Evolutionary conservation across 2,888 invertebrate genomes (phyloP), one percentile per base, ranked within the genome.

Genomic region (Meghimatium bilineatum): DNA sequence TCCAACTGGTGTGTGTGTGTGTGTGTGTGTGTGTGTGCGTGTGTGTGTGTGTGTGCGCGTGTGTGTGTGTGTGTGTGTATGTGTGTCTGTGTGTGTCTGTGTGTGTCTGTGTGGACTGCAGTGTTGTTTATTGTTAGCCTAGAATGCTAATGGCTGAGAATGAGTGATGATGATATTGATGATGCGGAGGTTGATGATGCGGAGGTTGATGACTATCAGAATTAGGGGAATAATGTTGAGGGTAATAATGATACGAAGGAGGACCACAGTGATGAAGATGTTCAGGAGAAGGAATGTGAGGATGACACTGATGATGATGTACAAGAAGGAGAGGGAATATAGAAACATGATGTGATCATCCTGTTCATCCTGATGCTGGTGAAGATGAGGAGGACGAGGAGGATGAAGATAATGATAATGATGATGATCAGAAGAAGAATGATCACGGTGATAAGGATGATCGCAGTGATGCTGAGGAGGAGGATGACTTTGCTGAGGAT

Each of bases 231-330:
- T n/a, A n/a, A n/a, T n/a, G n/a, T n/a, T n/a, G n/a, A n/a, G n/a
- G n/a, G n/a, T n/a, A n/a, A n/a, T n/a, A n/a, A n/a, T n/a, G n/a
- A n/a, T n/a, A n/a, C n/a, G n/a, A n/a, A n/a, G n/a, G n/a, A n/a
- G n/a, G 79, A 79, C 36, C 63, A 63, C 63, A 63, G 26, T 79
- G 79, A 66, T 79, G 67, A 79, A 63, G 67, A 79, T 79, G 79
- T 60, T 79, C 63, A 63, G 20, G 79, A 12, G 20, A 60, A 63
- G 60, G 79, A 79, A 63, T 60, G 63, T 66, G 79, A 63, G 60
- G 79, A 79, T 79, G 79, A 20, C 60, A 36, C 20, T 79, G 67
- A 79, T 79, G 79, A 79, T 79, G 79, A 63, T 66, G 79, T 10
- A 63, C 63, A 63, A 63, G 49, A 49, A 44, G 76, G n/a, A 44